phyloP scores from a whole-genome alignment of 2,113 vertebrate genomes.

The Pollimyrus isidori region DNA sequence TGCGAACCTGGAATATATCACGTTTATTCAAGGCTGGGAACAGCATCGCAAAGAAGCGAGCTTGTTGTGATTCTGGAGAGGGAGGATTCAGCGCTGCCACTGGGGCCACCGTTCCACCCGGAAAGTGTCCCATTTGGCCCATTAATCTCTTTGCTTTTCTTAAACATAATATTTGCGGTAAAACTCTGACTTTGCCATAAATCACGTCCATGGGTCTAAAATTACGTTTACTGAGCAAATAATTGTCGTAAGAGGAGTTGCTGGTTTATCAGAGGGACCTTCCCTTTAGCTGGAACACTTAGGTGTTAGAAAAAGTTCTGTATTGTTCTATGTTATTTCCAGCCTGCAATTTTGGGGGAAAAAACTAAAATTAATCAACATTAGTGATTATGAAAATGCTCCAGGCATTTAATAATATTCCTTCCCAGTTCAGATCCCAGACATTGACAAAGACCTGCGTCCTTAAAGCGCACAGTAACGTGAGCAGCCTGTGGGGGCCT shows the following conservation, averaged over 20 bases:
- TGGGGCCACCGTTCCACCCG: neutral
- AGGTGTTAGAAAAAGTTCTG: neutral
- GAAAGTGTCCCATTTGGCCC: neutral
- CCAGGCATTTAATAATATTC: neutral
- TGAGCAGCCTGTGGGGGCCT: neutral
- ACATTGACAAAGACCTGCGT: neutral
- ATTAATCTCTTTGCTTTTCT: neutral
- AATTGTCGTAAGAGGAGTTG: neutral
- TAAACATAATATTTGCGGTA: neutral
- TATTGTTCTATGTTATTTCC: neutral
- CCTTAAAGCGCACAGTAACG: neutral
- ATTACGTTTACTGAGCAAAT: neutral
- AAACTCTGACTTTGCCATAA: neutral
- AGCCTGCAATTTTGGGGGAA: neutral
- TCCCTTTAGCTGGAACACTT: neutral
- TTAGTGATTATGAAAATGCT: neutral
- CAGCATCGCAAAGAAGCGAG: neutral
- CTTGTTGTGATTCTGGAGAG: neutral
- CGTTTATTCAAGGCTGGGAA: neutral
- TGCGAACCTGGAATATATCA: neutral
- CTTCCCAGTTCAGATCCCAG: neutral
- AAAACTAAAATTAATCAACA: neutral
- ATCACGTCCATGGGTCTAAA: neutral
- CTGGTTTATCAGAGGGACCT: neutral
- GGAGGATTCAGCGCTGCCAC: neutral